phyloP scores from a whole-genome alignment of 2,113 vertebrate genomes.

The Macroglossus sobrinus region DNA sequence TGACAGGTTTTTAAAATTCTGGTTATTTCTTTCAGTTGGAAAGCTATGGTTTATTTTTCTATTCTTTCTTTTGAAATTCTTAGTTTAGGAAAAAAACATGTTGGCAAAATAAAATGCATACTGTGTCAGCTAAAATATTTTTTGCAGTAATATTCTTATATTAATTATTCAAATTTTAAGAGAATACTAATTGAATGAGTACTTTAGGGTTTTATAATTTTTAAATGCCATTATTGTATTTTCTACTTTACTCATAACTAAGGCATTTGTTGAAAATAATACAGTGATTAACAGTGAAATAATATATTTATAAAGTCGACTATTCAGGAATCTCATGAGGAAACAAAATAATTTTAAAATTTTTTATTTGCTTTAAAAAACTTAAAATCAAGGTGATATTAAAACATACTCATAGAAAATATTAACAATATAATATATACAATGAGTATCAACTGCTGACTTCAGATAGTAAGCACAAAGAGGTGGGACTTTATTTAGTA shows the following conservation, averaged over 20 bases:
- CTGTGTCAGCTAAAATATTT: background rate
- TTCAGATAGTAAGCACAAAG: background rate
- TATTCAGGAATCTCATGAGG: background rate
- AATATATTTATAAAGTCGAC: background rate
- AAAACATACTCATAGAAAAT: background rate
- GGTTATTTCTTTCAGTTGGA: background rate
- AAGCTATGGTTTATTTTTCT: background rate
- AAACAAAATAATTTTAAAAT: background rate
- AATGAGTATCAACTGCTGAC: background rate
- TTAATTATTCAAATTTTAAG: background rate
- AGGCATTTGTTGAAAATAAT: background rate
- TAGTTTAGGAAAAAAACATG: background rate
- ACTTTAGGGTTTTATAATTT: background rate
- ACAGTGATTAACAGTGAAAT: background rate
- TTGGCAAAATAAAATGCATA: background rate
- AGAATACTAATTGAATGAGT: background rate
- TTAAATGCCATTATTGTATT: background rate
- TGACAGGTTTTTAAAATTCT: background rate
- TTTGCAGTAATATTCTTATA: background rate
- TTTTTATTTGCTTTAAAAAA: background rate
- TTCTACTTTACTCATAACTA: background rate
- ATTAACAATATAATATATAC: background rate
- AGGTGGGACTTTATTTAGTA: background rate
- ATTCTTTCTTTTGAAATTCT: background rate
- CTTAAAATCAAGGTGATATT: background rate